phyloP scores from a whole-genome alignment of 2,888 invertebrate genomes.

The Adelphocoris suturalis region DNA sequence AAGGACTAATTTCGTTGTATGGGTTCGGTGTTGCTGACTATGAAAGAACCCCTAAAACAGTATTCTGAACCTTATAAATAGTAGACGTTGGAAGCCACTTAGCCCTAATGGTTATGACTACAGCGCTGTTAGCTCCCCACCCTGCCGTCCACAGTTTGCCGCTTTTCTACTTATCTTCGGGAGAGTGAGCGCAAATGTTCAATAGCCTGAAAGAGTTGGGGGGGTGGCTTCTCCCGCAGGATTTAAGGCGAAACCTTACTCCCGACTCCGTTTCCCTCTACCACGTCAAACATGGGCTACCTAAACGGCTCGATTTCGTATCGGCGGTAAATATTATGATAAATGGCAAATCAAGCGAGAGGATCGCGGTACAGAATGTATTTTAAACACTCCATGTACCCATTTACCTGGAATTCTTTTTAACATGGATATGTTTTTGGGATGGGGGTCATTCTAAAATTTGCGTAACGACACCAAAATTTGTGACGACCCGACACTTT shows the following conservation, averaged over 20 bases:
- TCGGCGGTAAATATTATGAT: too few relatives aligned
- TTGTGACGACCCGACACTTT: too few relatives aligned
- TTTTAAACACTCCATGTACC: too few relatives aligned
- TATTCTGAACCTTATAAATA: slow-evolving; percentile 52
- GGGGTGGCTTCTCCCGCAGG: not conserved
- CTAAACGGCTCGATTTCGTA: not conserved
- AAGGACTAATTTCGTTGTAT: slow-evolving; percentile 21
- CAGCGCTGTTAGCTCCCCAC: slow-evolving; percentile 26
- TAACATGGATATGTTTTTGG: too few relatives aligned
- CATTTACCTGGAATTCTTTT: too few relatives aligned
- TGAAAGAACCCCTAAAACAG: slow-evolving; percentile 23
- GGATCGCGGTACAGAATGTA: too few relatives aligned
- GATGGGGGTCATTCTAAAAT: too few relatives aligned
- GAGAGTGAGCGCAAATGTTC: slow-evolving; percentile 38
- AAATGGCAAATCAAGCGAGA: too few relatives aligned
- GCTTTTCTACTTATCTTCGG: slow-evolving; percentile 51
- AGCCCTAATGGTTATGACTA: slow-evolving; percentile 52
- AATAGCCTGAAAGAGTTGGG: slow-evolving; percentile 45
- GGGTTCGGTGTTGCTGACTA: not conserved
- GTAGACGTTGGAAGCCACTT: slow-evolving; percentile 46
- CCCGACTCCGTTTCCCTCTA: not conserved
- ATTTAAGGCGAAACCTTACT: slow-evolving; percentile 38
- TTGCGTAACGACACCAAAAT: too few relatives aligned
- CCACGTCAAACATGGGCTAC: slow-evolving; percentile 40
- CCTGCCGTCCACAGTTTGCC: not conserved